A percentile compares a stretch with the other conserved stretches of the same genome.
Conservation (phyloP, 1,140 invertebrate species). For the Drosophila saltans region DNA sequence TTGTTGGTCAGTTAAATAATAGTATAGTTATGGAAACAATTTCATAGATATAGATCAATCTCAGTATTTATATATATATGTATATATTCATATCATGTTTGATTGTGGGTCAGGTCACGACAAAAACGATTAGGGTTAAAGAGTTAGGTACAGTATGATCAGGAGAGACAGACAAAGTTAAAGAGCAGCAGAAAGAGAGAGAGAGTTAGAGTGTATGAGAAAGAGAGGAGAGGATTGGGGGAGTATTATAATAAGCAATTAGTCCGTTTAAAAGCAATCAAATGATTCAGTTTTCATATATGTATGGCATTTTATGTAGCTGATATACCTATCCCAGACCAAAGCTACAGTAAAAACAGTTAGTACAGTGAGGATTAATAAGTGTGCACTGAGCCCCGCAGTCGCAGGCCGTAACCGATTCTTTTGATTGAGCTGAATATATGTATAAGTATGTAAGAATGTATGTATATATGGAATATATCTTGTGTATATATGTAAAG, state of each 20-base stretch:
- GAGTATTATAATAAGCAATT: conserved; percentile 4
- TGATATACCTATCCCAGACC: background rate
- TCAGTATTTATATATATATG: background rate
- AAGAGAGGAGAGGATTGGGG: background rate
- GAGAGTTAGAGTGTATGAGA: background rate
- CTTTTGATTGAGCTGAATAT: conserved; percentile 20
- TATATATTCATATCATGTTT: conserved; percentile 2
- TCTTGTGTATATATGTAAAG: too few species aligned
- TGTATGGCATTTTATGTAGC: background rate
- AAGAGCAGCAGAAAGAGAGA: background rate
- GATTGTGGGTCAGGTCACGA: background rate
- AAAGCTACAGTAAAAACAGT: background rate
- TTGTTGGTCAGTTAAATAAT: conserved; percentile 74
- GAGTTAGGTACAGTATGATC: background rate
- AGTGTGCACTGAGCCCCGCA: background rate
- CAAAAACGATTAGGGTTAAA: background rate
- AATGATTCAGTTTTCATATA: background rate
- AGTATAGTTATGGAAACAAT: conserved; percentile 58
- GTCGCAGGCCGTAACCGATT: background rate
- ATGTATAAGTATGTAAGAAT: conserved; percentile 2
- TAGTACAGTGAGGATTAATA: background rate
- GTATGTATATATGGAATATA: background rate
- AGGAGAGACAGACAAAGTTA: background rate
- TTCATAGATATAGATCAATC: conserved; percentile 23
- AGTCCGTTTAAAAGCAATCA: conserved; percentile 8